A percentile compares a stretch with the other conserved stretches of the same genome.
These are phyloP conservation scores for Volucella inanis DNA, from an alignment of 2,888 invertebrate species.

Conservation along the genomic window DNA sequence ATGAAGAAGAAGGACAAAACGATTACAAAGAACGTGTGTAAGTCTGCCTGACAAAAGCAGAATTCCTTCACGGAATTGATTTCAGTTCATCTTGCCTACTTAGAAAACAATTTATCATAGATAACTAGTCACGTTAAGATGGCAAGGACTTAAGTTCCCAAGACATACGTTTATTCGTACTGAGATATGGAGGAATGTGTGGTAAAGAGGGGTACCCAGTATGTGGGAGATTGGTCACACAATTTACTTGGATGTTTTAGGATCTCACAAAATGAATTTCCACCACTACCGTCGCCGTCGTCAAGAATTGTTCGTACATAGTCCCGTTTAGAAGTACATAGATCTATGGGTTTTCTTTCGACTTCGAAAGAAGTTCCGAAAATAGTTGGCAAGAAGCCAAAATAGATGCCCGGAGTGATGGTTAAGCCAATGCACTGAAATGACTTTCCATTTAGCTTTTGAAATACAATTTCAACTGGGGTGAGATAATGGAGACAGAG, in stretches of 20 bases:
- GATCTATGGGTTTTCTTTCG: slow-evolving; percentile 6
- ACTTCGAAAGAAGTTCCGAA: slow-evolving; percentile 10
- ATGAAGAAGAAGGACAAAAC: slow-evolving; percentile 54
- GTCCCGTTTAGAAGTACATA: not conserved
- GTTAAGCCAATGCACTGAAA: slow-evolving; percentile 54
- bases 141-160: slow-evolving; percentile 51
- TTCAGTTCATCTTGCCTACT: slow-evolving; percentile 74
- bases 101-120: slow-evolving; percentile 74
- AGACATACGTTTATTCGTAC: slow-evolving; percentile 7
- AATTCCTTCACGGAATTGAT: slow-evolving; percentile 71
- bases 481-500: slow-evolving; percentile 50
- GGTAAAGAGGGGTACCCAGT: not conserved
- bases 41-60: slow-evolving; percentile 68
- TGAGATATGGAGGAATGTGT: not conserved
- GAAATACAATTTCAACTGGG: slow-evolving; percentile 44
- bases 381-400: slow-evolving; percentile 57
- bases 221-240: slow-evolving; percentile 50
- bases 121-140: slow-evolving; percentile 74
- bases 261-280: slow-evolving; percentile 50
- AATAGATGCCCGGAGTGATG: slow-evolving; percentile 47
- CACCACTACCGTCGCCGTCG: slow-evolving; percentile 4
- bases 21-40: slow-evolving; percentile 61
- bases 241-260: slow-evolving; percentile 65
- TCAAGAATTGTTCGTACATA: slow-evolving; percentile 19
- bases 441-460: slow-evolving; percentile 57